A percentile compares a stretch with the other conserved stretches of the same genome.
These are phyloP conservation scores for Brachionus calyciflorus DNA, from an alignment of 1,140 invertebrate genomes.

Conservation along the genomic window DNA sequence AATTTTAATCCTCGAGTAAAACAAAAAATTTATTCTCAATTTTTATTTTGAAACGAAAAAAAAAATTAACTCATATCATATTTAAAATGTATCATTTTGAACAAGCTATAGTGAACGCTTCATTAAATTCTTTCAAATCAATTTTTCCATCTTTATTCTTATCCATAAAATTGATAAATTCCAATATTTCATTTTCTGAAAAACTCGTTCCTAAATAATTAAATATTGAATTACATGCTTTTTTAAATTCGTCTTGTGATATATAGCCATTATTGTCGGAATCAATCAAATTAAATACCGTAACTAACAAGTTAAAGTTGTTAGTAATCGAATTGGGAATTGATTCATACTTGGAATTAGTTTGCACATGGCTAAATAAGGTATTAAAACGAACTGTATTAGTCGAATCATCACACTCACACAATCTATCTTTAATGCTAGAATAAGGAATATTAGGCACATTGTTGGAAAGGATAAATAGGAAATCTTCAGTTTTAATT, in stretches of 20 bases:
- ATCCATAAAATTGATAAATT: conserved; percentile 78
- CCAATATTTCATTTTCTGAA: conserved; percentile 62
- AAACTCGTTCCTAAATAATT: conserved; percentile 15
- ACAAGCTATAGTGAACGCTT: conserved; percentile 44
- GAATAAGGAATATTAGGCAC: conserved; percentile 28
- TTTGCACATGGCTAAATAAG: conserved; percentile 4
- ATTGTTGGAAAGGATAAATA: not conserved
- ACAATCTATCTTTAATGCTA: conserved; percentile 27
- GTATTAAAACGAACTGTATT: not conserved
- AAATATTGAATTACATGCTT: conserved; percentile 8
- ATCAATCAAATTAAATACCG: conserved; percentile 78
- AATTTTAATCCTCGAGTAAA: too few species aligned
- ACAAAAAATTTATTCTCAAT: too few species aligned
- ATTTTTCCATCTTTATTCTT: conserved; percentile 84
- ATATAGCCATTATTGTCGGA: conserved; percentile 74
- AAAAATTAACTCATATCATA: too few species aligned
- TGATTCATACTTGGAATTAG: conserved; percentile 61
- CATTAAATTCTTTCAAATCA: conserved; percentile 84
- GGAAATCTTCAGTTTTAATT: not conserved
- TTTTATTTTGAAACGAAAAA: too few species aligned
- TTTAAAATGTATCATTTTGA: not conserved
- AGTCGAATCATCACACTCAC: conserved; percentile 35
- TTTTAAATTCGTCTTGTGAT: conserved; percentile 25
- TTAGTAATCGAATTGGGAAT: conserved; percentile 77
- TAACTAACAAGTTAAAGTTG: conserved; percentile 71